Evolutionary conservation across 1,140 invertebrate species (phyloP), one percentile per base, ranked within the genome.

Genomic region (Laupala kohalensis): DNA sequence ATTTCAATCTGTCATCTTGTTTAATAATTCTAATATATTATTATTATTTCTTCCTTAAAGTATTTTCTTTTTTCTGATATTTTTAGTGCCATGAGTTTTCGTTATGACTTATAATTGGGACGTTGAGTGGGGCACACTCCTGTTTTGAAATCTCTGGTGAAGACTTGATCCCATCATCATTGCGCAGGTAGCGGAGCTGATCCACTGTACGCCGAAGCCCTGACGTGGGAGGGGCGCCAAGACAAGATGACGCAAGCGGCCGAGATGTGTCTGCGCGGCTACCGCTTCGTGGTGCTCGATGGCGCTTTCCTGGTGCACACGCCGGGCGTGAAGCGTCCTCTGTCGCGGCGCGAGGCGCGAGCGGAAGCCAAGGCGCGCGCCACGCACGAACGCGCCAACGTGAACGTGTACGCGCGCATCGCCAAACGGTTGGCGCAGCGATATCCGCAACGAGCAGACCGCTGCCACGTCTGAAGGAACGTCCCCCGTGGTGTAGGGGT

Each of bases 211-310:
- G 90, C 89, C 74, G 92, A 93, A 78, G 80, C 85, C 63, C 84
- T 94, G 71, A 88, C 88, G 3, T 93, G 92, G 91, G 92, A 94
- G 79, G 92, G 91, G 19, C 84, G 86, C 65, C 89, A 91, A 74
- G 92, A 94, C 77, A 94, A 93, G 84, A 93, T 93, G 92, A 87
- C 88, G 66, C 91, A 93, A 86, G 92, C 92, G 79, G 79, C 89
- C 75, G 89, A 92, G 80, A 86, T 93, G 82, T 93, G 91, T 79
- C 84, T 92, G 68, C 80, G 89, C 78, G 86, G 86, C 73, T 92
- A 92, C 78, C 84, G 86, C 37, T 84, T 93, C 77, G 84, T 91
- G n/a, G 85, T 93, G 24, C 77, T 93, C 29, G 90, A 92, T 73
- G 89, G 89, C 28, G 90, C 87, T 1, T 92, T 92, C 78, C 83